phyloP scores from a whole-genome alignment of 2,888 invertebrate genomes.

The Eristalinus aeneus region DNA sequence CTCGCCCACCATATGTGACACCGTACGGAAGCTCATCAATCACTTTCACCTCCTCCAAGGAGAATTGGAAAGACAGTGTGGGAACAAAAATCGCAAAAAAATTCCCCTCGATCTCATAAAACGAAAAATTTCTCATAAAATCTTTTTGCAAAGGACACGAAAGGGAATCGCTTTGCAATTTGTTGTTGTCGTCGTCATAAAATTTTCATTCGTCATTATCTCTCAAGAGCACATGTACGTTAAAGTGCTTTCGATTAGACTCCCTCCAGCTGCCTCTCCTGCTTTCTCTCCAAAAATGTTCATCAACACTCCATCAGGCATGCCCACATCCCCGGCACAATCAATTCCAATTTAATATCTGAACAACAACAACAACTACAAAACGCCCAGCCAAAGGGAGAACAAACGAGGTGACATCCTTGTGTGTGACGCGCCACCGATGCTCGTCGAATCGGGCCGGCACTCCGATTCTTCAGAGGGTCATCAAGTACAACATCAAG shows the following conservation, averaged over 20 bases:
- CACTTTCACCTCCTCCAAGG: neutral
- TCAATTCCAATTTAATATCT: slow-evolving; percentile 54
- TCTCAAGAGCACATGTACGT: slow-evolving; percentile 23
- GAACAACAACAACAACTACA: neutral
- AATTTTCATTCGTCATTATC: slow-evolving; percentile 59
- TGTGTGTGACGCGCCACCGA: slow-evolving; percentile 21
- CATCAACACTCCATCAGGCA: slow-evolving; percentile 3
- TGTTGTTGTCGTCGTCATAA: slow-evolving; percentile 41
- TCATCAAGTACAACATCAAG: slow-evolving; percentile 61
- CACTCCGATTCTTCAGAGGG: slow-evolving; percentile 44
- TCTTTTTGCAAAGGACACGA: slow-evolving; percentile 20
- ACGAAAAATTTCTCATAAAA: slow-evolving; percentile 28
- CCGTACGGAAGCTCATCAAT: neutral
- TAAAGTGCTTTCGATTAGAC: slow-evolving; percentile 63
- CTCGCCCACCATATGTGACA: neutral
- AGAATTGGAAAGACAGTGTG: neutral
- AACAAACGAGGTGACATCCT: slow-evolving; percentile 10
- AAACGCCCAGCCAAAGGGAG: neutral
- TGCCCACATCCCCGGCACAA: neutral
- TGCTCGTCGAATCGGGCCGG: slow-evolving; percentile 9
- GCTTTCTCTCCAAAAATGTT: neutral
- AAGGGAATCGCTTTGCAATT: slow-evolving; percentile 37
- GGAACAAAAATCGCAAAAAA: neutral
- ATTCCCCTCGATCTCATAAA: neutral
- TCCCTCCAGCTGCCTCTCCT: neutral